Percentiles rank a stretch among this genome's conserved stretches.
Conservation (phyloP, 2,888 invertebrate species). For the Synanthedon vespiformis region DNA sequence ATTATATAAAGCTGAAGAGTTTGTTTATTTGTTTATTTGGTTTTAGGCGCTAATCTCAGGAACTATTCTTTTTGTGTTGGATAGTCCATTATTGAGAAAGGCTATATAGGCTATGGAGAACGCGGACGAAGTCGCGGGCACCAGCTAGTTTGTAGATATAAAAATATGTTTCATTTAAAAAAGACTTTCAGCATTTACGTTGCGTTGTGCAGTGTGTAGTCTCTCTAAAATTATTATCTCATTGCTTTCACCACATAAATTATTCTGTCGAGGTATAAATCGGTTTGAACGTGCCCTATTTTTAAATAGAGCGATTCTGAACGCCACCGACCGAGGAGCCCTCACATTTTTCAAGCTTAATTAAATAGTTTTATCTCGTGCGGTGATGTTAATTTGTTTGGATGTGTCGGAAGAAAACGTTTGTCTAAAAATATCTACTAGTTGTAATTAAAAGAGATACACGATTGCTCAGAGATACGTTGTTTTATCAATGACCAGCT, state of each 20-base stretch:
- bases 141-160: no score
- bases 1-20: no score
- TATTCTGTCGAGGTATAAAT: constrained; percentile 6
- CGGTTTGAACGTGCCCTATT: constrained; percentile 4
- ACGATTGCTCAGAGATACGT: no score
- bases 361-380: constrained; percentile 22
- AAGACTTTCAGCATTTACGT: no score
- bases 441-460: not conserved
- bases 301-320: constrained; percentile 3
- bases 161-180: no score
- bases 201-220: not conserved
- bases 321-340: constrained; percentile 5
- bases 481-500: no score
- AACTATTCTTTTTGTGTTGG: no score
- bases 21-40: no score
- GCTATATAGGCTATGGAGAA: no score
- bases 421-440: constrained; percentile 5
- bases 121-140: no score
- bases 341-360: constrained; percentile 28
- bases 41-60: no score
- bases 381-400: constrained; percentile 19
- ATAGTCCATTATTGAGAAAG: no score
- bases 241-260: constrained; percentile 5
- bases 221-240: not conserved
- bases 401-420: constrained; percentile 8